Conservation (phyloP, 1,140 invertebrate genomes). For the Macrobrachium rosenbergii region DNA sequence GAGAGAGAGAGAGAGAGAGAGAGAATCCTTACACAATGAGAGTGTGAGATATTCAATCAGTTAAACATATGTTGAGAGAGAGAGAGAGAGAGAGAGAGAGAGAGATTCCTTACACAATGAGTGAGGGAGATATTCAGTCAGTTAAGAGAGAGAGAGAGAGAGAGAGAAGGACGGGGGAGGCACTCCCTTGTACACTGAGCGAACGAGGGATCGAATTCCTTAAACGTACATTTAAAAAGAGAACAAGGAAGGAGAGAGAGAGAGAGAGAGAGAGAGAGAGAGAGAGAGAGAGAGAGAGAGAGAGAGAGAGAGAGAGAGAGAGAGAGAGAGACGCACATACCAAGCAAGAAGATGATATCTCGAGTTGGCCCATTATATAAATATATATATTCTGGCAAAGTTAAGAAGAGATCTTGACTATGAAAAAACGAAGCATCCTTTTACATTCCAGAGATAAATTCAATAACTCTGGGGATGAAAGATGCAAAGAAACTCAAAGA, state of each 20-base stretch:
- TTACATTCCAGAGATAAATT: neutral
- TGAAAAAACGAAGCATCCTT: neutral
- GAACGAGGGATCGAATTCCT: too few species aligned
- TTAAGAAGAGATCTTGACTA: neutral
- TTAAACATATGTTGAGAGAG: too few species aligned
- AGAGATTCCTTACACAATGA: too few species aligned
- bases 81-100: too few species aligned
- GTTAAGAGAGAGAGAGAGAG: too few species aligned
- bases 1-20: too few species aligned
- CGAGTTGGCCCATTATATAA: neutral
- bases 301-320: constrained; percentile 4
- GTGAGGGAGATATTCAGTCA: too few species aligned
- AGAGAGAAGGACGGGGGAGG: too few species aligned
- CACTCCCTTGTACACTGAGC: too few species aligned
- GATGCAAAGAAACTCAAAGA: neutral
- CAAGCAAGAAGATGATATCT: neutral
- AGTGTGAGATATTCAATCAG: too few species aligned
- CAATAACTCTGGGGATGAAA: neutral
- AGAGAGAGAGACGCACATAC: neutral
- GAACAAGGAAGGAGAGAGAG: neutral
- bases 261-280: constrained; percentile 1
- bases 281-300: constrained; percentile 1
- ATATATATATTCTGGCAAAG: neutral
- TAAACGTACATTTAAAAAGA: too few species aligned
- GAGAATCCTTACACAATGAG: too few species aligned